Evolutionary conservation across 2,888 invertebrate genomes (phyloP).

Genomic region (Acronicta leporina): DNA sequence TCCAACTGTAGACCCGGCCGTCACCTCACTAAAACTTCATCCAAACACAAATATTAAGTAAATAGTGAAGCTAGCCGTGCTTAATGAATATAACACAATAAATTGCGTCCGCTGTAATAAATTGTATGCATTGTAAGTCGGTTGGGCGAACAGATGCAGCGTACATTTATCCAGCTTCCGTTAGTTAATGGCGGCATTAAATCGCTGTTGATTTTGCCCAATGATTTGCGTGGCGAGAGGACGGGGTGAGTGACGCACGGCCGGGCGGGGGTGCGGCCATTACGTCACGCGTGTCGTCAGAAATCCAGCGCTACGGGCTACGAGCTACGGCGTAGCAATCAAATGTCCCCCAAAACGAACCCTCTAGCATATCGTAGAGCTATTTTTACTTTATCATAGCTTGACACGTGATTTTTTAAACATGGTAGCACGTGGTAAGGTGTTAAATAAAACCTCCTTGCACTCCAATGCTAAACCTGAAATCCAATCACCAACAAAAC

Average conservation of each 20-base stretch:
- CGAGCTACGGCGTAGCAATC: conserved; percentile 60
- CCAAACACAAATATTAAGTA: conserved; percentile 38
- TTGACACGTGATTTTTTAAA: conserved; percentile 34
- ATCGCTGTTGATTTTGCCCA: conserved; percentile 78
- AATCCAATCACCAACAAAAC: conserved; percentile 67
- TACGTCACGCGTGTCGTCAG: conserved; percentile 82
- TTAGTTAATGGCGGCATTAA: conserved; percentile 60
- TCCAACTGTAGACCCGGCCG: conserved; percentile 12
- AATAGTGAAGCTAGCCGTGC: conserved; percentile 27
- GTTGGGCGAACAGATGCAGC: conserved; percentile 45
- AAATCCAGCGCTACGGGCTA: conserved; percentile 63
- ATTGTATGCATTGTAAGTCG: conserved; percentile 44
- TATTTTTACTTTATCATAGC: conserved; percentile 49
- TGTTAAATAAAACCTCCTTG: conserved; percentile 37
- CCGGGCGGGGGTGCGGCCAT: conserved; percentile 74
- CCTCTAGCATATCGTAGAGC: conserved; percentile 32
- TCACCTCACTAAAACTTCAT: conserved; percentile 12
- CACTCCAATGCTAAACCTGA: conserved; percentile 44
- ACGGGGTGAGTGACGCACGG: conserved; percentile 67
- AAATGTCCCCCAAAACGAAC: conserved; percentile 49
- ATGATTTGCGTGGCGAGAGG: conserved; percentile 72
- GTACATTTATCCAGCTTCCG: conserved; percentile 58
- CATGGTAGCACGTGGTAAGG: conserved; percentile 33
- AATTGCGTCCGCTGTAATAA: conserved; percentile 28
- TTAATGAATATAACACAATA: conserved; percentile 40